Evolutionary conservation across 2,113 vertebrate genomes (phyloP).

Genomic region (Anolis sagrei): DNA sequence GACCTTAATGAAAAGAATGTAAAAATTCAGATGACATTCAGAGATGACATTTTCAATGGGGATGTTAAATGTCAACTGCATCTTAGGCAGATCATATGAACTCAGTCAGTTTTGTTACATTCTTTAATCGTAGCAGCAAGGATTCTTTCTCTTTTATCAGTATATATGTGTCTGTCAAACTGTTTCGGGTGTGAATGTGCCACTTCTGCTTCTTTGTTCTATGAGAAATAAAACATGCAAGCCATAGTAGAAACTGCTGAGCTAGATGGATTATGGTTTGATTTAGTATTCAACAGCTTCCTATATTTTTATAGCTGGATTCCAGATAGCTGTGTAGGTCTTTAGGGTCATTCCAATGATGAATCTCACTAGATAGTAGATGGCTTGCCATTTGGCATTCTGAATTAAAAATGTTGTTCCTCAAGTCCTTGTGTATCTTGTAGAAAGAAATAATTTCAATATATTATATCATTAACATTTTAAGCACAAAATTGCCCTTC

Average conservation of each 20-base stretch:
- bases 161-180: neutral
- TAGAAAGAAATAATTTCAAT: neutral
- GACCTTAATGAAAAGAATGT: neutral
- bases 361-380: neutral
- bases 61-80: slow-evolving; percentile 5
- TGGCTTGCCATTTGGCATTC: neutral
- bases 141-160: neutral
- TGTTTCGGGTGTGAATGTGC: neutral
- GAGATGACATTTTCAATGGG: neutral
- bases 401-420: neutral
- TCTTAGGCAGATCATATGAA: neutral
- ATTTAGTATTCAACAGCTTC: too few relatives aligned
- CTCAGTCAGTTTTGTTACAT: too few relatives aligned
- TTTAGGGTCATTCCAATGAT: neutral
- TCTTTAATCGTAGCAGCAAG: neutral
- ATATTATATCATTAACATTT: neutral
- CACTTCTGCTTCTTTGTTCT: too few relatives aligned
- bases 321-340: too few relatives aligned
- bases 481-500: neutral
- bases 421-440: neutral
- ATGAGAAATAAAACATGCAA: too few relatives aligned
- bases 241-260: too few relatives aligned
- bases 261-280: too few relatives aligned
- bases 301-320: too few relatives aligned
- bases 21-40: neutral